A percentile compares a stretch with the other conserved stretches of the same genome.
phyloP scores from a whole-genome alignment of 2,797 vertebrate species.

The Apodemus agrarius region DNA sequence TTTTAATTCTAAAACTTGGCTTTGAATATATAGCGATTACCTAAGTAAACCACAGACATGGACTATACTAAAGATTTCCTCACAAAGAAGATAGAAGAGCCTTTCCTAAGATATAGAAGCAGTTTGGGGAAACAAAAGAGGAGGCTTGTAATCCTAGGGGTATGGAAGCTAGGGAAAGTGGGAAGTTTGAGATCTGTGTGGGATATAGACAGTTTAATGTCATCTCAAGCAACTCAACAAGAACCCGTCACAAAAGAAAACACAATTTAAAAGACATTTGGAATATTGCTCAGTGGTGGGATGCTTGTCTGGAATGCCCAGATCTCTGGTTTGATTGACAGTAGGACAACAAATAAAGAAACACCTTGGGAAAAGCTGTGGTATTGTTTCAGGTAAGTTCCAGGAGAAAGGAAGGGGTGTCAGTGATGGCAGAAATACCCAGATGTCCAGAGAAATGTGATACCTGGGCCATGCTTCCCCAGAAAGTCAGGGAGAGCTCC shows the following conservation, averaged over 20 bases:
- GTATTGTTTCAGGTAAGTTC: background rate
- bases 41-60: background rate
- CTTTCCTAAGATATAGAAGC: background rate
- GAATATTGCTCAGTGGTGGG: background rate
- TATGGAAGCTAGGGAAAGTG: background rate
- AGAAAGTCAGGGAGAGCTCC: background rate
- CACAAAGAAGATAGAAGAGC: background rate
- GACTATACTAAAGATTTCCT: background rate
- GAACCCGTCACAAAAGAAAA: background rate
- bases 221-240: background rate
- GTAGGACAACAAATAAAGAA: background rate
- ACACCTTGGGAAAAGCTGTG: background rate
- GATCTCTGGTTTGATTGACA: background rate
- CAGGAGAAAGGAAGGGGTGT: background rate
- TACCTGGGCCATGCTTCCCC: background rate
- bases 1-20: constrained; percentile 50
- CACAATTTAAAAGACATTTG: background rate
- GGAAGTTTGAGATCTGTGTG: background rate
- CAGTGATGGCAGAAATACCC: background rate
- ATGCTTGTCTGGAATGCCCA: background rate
- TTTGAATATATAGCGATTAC: constrained; percentile 40
- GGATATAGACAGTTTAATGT: background rate
- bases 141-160: background rate
- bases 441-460: background rate
- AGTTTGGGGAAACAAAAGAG: background rate